A percentile compares a stretch with the other conserved stretches of the same genome.
Evolutionary conservation across 2,797 vertebrate genomes (phyloP).

Genomic region (Lagorchestes hirsutus): DNA sequence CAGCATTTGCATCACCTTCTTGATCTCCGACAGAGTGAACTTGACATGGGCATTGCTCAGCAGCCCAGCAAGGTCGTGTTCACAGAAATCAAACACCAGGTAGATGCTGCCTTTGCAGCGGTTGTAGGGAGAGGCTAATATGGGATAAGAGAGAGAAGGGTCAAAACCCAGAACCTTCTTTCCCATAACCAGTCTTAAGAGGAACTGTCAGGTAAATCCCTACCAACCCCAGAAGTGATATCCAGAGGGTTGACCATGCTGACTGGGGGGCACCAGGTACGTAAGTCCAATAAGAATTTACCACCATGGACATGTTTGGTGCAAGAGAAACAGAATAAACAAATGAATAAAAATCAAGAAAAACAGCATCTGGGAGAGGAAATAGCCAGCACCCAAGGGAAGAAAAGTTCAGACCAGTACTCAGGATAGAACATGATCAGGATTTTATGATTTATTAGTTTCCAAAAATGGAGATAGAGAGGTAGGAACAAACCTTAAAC

Average conservation of each 20-base stretch:
- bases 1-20: slow-evolving; percentile 99
- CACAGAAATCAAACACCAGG: slow-evolving; percentile 99
- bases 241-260: neutral
- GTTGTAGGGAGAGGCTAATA: slow-evolving; percentile 95
- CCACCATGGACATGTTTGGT: neutral
- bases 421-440: neutral
- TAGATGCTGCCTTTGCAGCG: slow-evolving; percentile 99
- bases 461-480: neutral
- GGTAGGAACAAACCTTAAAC: neutral
- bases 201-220: neutral
- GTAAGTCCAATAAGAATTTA: neutral
- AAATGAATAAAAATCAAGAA: neutral
- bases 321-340: slow-evolving; percentile 3
- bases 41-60: slow-evolving; percentile 98
- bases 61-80: slow-evolving; percentile 97
- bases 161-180: neutral
- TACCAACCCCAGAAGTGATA: neutral
- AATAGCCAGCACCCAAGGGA: neutral
- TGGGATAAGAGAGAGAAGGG: neutral
- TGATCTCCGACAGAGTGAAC: slow-evolving; percentile 98
- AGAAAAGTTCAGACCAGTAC: neutral
- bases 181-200: slow-evolving; percentile 21
- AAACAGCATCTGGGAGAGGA: neutral
- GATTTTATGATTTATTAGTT: neutral
- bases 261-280: neutral